Percentiles rank a stretch among this genome's conserved stretches.
These are phyloP conservation scores for Eupithecia pulchellata DNA, from an alignment of 2,888 invertebrate species.

Conservation along the genomic window DNA sequence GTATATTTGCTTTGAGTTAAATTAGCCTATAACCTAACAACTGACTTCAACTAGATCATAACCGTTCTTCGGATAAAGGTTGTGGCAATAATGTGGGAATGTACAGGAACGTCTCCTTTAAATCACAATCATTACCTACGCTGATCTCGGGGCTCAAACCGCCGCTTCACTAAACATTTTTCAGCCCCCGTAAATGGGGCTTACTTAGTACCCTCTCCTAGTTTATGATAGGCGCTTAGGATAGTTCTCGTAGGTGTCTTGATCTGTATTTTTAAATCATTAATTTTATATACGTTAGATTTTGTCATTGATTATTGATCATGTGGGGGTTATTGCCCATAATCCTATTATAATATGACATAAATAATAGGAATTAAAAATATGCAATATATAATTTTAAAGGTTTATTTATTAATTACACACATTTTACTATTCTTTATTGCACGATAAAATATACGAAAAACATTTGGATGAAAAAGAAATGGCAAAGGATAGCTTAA, in stretches of 20 bases:
- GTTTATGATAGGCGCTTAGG: slow-evolving; percentile 38
- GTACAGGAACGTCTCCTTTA: slow-evolving; percentile 61
- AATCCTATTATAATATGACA: no score
- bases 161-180: slow-evolving; percentile 53
- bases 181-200: slow-evolving; percentile 56
- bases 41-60: neutral
- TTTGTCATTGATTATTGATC: no score
- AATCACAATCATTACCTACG: slow-evolving; percentile 64
- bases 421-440: no score
- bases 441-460: no score
- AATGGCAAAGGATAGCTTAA: no score
- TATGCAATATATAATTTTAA: no score
- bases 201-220: slow-evolving; percentile 44
- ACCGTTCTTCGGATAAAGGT: slow-evolving; percentile 38
- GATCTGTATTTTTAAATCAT: neutral
- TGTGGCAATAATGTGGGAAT: slow-evolving; percentile 43
- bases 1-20: neutral
- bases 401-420: no score
- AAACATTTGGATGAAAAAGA: no score
- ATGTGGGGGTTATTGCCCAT: no score
- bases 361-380: no score
- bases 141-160: slow-evolving; percentile 60
- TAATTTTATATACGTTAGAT: neutral
- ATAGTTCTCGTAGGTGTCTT: neutral
- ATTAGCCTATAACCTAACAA: neutral